Evolutionary conservation across 2,888 invertebrate species (phyloP).

Genomic region (Cosmia pyralina): DNA sequence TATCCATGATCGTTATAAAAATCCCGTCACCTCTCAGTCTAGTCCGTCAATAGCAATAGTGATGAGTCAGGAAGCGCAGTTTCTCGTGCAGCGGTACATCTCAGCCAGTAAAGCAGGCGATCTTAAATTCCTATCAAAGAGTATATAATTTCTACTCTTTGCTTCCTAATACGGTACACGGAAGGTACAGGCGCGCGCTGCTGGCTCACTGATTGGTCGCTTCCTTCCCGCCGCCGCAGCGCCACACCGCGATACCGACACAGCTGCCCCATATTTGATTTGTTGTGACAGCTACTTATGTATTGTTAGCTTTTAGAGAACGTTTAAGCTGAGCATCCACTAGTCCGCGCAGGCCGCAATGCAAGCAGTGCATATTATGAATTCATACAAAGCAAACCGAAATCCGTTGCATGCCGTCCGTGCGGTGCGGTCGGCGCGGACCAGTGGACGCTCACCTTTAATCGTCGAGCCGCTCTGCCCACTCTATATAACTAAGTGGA

Average conservation of each 20-base stretch:
- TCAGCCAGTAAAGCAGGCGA: slow-evolving; percentile 65
- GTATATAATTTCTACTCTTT: neutral
- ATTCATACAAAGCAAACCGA: too few species aligned
- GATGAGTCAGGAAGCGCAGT: slow-evolving; percentile 17
- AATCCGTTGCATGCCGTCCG: too few species aligned
- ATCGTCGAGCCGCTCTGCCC: too few species aligned
- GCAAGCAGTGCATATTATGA: too few species aligned
- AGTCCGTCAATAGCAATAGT: slow-evolving; percentile 8
- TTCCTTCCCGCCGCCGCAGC: slow-evolving; percentile 62
- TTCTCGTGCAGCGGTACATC: slow-evolving; percentile 15
- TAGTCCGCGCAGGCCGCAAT: too few species aligned
- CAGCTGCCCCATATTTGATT: slow-evolving; percentile 1
- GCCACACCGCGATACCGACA: too few species aligned
- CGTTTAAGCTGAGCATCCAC: too few species aligned
- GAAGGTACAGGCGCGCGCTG: slow-evolving; percentile 16
- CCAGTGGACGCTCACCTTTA: too few species aligned
- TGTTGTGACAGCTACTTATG: slow-evolving; percentile 1
- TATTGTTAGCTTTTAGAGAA: neutral
- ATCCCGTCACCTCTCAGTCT: too few species aligned
- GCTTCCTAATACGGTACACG: slow-evolving; percentile 50
- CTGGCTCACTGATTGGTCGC: slow-evolving; percentile 64
- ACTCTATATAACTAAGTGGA: too few species aligned
- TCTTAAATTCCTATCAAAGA: slow-evolving; percentile 30
- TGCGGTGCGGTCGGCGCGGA: too few species aligned
- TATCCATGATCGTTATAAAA: too few species aligned